Evolutionary conservation across 2,797 vertebrate species (phyloP).

Genomic region (Bovichtus variegatus): DNA sequence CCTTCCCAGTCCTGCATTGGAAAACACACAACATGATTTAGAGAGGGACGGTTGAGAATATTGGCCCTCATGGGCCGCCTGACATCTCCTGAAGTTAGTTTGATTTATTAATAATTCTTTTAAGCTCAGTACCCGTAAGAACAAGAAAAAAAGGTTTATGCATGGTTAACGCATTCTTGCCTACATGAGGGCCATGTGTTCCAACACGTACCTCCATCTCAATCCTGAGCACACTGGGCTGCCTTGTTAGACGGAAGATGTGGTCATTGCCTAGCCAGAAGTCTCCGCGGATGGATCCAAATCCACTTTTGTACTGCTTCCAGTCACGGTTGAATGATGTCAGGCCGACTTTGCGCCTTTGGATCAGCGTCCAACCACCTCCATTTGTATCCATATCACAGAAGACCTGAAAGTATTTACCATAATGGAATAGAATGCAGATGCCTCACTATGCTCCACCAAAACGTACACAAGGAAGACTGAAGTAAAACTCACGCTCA

Average conservation of each 20-base stretch:
- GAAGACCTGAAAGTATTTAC: slow-evolving; percentile 86
- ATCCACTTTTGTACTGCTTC: slow-evolving; percentile 95
- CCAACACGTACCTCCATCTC: slow-evolving; percentile 90
- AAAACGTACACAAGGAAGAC: neutral
- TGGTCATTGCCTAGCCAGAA: slow-evolving; percentile 99
- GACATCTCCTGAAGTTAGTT: slow-evolving; percentile 4
- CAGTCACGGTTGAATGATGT: slow-evolving; percentile 94
- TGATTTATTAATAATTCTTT: slow-evolving; percentile 49
- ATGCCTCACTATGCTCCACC: neutral
- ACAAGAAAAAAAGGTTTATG: slow-evolving; percentile 32
- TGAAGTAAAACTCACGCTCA: slow-evolving; percentile 86
- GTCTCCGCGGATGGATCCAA: slow-evolving; percentile 94
- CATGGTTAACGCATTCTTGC: slow-evolving; percentile 13
- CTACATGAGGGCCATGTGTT: slow-evolving; percentile 23
- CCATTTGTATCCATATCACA: slow-evolving; percentile 97
- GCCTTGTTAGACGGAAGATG: slow-evolving; percentile 92
- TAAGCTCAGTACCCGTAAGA: neutral
- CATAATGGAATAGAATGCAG: neutral
- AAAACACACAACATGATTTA: slow-evolving; percentile 51
- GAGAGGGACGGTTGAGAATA: slow-evolving; percentile 8
- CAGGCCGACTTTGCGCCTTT: slow-evolving; percentile 94
- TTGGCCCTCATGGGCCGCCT: slow-evolving; percentile 2
- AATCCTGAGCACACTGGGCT: slow-evolving; percentile 91
- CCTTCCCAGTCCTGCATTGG: slow-evolving; percentile 94
- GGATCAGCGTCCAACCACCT: slow-evolving; percentile 97